Conservation (phyloP, 2,888 invertebrate species). For the Acanthopleura granulata region DNA sequence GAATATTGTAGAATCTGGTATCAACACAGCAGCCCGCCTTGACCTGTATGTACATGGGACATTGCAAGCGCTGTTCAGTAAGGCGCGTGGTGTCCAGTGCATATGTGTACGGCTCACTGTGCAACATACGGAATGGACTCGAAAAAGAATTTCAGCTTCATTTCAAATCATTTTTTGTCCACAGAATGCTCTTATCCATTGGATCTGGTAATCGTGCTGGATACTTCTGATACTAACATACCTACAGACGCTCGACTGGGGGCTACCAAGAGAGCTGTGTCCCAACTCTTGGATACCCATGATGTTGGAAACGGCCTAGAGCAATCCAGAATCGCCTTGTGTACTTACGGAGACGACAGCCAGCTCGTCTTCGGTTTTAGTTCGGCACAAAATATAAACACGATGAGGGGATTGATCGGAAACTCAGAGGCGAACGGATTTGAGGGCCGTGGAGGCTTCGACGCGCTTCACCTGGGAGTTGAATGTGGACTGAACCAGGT, state of each 20-base stretch:
- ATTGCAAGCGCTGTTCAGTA: too few species aligned
- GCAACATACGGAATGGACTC: too few species aligned
- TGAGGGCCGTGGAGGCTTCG: neutral
- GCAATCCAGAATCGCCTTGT: neutral
- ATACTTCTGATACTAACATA: conserved; percentile 4
- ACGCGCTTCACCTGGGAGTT: neutral
- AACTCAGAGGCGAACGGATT: neutral
- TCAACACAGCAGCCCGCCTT: too few species aligned
- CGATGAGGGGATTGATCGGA: neutral
- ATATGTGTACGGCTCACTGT: too few species aligned
- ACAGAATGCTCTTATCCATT: neutral
- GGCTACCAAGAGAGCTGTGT: neutral
- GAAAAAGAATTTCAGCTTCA: too few species aligned
- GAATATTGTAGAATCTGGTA: too few species aligned
- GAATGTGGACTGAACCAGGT: neutral
- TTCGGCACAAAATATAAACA: neutral
- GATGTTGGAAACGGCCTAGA: neutral
- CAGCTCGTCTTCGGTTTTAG: neutral
- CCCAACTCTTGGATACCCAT: neutral
- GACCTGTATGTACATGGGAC: too few species aligned
- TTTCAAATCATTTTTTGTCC: neutral
- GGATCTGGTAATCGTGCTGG: neutral
- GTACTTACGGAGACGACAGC: neutral
- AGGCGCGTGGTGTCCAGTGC: too few species aligned
- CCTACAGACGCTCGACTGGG: neutral